Evolutionary conservation across 2,113 vertebrate genomes (phyloP), one percentile per base, ranked within the genome.

Genomic region (Amblyopsis rosae): DNA sequence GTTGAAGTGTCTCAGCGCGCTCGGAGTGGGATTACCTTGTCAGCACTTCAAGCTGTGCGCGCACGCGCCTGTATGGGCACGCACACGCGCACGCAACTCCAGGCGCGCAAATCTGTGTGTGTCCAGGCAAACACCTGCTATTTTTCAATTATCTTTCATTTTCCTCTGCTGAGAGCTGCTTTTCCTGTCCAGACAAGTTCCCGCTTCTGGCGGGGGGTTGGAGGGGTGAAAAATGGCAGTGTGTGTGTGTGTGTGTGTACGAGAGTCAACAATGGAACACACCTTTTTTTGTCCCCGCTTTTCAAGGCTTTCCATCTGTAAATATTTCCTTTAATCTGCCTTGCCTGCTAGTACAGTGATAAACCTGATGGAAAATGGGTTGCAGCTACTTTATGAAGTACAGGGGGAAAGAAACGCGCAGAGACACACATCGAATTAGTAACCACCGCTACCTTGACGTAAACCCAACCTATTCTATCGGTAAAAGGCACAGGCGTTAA

Each of bases 91-190:
- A 17, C 17, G 32, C 13, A 49, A 16, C 69, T 47, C 56, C 75
- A 68, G 76, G 78, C 76, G 61, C 11, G 4, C 32, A 65, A 55
- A 58, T 63, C 12, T 62, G 53, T 73, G 72, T 70, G 75, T 75
- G 75, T 73, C 59, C 49, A n/a, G 51, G 51, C 13, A 68, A 71
- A 67, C 82, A 79, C 75, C 80, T 84, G 76, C 73, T 72, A 88
- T 77, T 89, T 91, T 89, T 89, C 86, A 88, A 87, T 90, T 86
- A 87, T 82, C 72, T 82, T 85, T 71, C 63, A 74, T 83, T 88
- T 86, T 76, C 49, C 67, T 71, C 79, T 70, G 77, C 79, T 78
- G 80, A 75, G 77, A 79, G 75, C 65, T 65, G 70, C 79, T 59
- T 72, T 80, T 81, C 83, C 76, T 77, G 80, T 69, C 72, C 75